Evolutionary conservation across 2,797 vertebrate genomes (phyloP).

Genomic region (Heteromormyrus szaboi): DNA sequence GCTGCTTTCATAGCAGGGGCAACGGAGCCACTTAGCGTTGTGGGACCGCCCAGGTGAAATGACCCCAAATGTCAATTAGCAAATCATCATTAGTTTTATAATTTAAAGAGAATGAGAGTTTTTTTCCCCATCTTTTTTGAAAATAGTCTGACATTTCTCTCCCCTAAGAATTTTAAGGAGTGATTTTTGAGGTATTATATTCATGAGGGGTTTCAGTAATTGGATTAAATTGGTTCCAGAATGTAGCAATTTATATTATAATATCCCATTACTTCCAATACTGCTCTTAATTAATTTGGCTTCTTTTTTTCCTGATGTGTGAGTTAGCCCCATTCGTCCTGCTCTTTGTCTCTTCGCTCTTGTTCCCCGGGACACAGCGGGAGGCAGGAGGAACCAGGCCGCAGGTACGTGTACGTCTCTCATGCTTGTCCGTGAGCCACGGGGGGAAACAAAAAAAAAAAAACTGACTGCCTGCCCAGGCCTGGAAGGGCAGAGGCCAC

Average conservation of each 20-base stretch:
- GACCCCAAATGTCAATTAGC: conserved; percentile 70
- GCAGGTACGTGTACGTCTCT: neutral
- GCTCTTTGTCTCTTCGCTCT: conserved; percentile 26
- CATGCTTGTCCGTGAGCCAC: neutral
- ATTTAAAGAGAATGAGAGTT: conserved; percentile 55
- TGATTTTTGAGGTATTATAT: conserved; percentile 80
- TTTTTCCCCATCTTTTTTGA: conserved; percentile 45
- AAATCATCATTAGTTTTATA: conserved; percentile 53
- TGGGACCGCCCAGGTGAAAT: conserved; percentile 63
- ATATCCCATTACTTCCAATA: conserved; percentile 81
- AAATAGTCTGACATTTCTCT: conserved; percentile 66
- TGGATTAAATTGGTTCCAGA: conserved; percentile 84
- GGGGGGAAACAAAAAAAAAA: neutral
- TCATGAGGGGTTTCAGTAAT: conserved; percentile 79
- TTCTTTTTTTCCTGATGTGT: conserved; percentile 64
- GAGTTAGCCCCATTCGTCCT: conserved; percentile 41
- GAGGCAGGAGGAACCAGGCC: neutral
- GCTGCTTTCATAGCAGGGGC: conserved; percentile 3
- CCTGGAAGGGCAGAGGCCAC: neutral
- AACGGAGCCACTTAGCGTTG: neutral
- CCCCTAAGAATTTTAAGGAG: conserved; percentile 72
- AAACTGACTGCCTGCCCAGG: neutral
- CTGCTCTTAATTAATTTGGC: conserved; percentile 79
- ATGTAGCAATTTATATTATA: conserved; percentile 85
- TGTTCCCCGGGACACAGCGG: neutral